Evolutionary conservation across 2,113 vertebrate species (phyloP).

Genomic region (Corydoras maculifer): DNA sequence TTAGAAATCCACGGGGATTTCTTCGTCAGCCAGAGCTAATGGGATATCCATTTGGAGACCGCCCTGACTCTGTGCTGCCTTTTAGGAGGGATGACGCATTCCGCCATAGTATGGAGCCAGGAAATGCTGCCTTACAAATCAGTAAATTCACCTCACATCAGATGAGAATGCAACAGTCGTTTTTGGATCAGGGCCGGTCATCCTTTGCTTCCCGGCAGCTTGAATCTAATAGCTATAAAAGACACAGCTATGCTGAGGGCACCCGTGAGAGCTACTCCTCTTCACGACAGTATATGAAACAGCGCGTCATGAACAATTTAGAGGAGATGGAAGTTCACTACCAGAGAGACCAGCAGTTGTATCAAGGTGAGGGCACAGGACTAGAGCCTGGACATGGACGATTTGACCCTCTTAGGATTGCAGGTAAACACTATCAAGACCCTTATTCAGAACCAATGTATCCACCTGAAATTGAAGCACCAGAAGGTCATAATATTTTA

Average conservation of each 20-base stretch:
- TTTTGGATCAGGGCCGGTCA: constrained; percentile 65
- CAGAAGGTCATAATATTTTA: constrained; percentile 66
- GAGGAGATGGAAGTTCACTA: constrained; percentile 80
- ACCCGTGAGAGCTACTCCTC: constrained; percentile 83
- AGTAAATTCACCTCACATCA: constrained; percentile 61
- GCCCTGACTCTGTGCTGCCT: constrained; percentile 68
- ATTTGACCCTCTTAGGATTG: constrained; percentile 7
- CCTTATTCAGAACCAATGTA: constrained; percentile 73
- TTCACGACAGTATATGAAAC: constrained; percentile 78
- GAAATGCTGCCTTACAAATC: constrained; percentile 58
- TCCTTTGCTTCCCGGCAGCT: constrained; percentile 65
- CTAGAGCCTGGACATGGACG: constrained; percentile 50
- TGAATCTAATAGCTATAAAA: constrained; percentile 79
- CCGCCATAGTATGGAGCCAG: constrained; percentile 66
- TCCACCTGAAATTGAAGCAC: constrained; percentile 68
- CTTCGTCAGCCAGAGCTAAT: constrained; percentile 61
- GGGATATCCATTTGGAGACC: constrained; percentile 68
- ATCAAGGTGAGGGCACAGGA: constrained; percentile 63
- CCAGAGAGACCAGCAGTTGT: constrained; percentile 73
- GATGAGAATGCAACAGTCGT: constrained; percentile 64
- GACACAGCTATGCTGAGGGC: constrained; percentile 86
- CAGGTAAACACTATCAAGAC: constrained; percentile 67
- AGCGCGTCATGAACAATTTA: constrained; percentile 84
- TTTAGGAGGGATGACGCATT: constrained; percentile 78
- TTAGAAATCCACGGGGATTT: constrained; percentile 64